Evolutionary conservation across 2,888 invertebrate genomes (phyloP), one percentile per base, ranked within the genome.

Genomic region (Siphonodentalium dalli): DNA sequence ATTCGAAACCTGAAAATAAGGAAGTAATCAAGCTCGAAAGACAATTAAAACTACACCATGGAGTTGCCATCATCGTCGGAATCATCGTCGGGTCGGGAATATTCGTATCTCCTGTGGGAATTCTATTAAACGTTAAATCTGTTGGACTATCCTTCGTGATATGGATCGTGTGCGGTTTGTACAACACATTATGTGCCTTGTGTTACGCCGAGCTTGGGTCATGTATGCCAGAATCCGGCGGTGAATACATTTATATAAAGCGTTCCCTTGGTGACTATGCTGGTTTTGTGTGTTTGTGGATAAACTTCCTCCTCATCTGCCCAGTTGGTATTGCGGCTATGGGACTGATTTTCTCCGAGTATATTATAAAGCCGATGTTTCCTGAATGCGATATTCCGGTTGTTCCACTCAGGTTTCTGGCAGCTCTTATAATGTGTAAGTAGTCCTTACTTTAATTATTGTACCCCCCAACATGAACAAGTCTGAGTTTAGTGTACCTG

Each of bases 21-120:
- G n/a, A n/a, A n/a, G n/a, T n/a, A n/a, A n/a, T 78, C n/a, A 62
- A 90, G 71, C 84, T 95, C 79, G 91, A 93, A 83, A 90, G 92
- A 77, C 90, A 91, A 80, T 85, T 96, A 55, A 89, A 90, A n/a
- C 83, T 96, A 34, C 76, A 91, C 66, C 91, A 94, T 78, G 94
- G 94, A 24, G 92, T 94, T 8, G 91, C 92, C 24, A 93, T 95
- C 60, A 95, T 96, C 71, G 92, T 95, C 26, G 95, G 95, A 37
- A 90, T 93, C 53, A 94, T 96, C 65, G 89, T 95, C 42, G 97
- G 97, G 1, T 90, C 95, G 2, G 97, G 97, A 7, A 96, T 97
- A 70, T 97, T 97, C 82, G 92, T 96, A 31, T 92, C 94, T 18
- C 96, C 96, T 0, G 91, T 89, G 75, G 90, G 95, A 66, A 94